Percentiles rank a stretch among this genome's conserved stretches.
Evolutionary conservation across 2,113 vertebrate genomes (phyloP).

Genomic region (Gallinago undulata): DNA sequence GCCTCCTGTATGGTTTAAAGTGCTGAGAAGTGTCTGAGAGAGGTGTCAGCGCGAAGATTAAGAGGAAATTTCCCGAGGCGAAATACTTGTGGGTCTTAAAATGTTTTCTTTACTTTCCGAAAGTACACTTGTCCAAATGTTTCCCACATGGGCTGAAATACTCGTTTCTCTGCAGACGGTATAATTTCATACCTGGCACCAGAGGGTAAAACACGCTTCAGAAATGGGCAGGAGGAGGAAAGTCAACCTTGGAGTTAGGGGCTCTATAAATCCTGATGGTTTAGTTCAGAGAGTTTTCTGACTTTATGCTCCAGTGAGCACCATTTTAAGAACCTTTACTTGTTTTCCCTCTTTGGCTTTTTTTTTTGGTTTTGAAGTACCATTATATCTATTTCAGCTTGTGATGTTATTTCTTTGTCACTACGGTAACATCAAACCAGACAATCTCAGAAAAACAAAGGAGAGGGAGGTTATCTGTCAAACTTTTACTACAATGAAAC

Average conservation of each 20-base stretch:
- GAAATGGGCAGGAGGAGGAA: not conserved
- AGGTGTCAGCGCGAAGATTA: not conserved
- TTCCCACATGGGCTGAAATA: slow-evolving; percentile 14
- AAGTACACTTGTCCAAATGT: not conserved
- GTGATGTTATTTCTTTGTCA: not conserved
- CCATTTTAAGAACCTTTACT: not conserved
- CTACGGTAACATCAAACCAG: not conserved
- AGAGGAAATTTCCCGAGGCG: slow-evolving; percentile 74
- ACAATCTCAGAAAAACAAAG: rapidly evolving
- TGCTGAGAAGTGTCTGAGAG: not conserved
- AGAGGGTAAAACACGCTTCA: not conserved
- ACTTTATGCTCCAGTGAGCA: not conserved
- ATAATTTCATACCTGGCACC: not conserved
- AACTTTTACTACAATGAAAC: not conserved
- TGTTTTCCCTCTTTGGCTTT: not conserved
- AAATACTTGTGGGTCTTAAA: slow-evolving; percentile 79
- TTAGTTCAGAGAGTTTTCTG: not conserved
- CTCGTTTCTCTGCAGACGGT: not conserved
- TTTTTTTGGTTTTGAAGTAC: not conserved
- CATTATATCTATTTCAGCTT: not conserved
- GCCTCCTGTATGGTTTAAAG: not conserved
- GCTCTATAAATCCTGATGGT: not conserved
- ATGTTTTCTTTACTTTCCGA: slow-evolving; percentile 57
- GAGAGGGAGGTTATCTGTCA: not conserved
- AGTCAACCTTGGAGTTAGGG: not conserved